Evolutionary conservation across 2,888 invertebrate species (phyloP), one percentile per base, ranked within the genome.

Genomic region (Corbicula japonica): DNA sequence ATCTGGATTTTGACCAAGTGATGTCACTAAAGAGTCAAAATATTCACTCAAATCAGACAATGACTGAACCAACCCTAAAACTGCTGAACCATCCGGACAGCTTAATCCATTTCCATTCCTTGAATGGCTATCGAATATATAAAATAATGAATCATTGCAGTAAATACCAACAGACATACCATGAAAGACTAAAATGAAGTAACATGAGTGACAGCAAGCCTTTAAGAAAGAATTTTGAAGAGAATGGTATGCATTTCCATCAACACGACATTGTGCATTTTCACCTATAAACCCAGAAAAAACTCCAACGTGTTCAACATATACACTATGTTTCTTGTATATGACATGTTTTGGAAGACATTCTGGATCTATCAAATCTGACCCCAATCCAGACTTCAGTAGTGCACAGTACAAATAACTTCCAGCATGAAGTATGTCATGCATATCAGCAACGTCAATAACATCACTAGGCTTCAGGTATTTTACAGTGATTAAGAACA

Each of bases 81-180:
- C 35, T 15, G 23, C 50, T 12, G 26, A 54, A 3, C 62, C 71
- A 38, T 50, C 30, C 23, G 71, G 21, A 28, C 50, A 52, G 21
- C 71, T 30, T 18, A 61, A 26, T 1, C 71, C 71, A 48, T 26
- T 1, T 5, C 28, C 12, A 52, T 61, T 48, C 23, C 71, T 30
- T 2, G 62, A 52, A 21, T 62, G 71, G 34, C 71, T 71, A 62
- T 71, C 71, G 52, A 62, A 71, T 12, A 70, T 30, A 58, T 60
- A 69, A 44, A n/a, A 68, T 12, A 3, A 28, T 23, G 0, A 18
- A 12, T 34, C 44, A 38, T 56, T 44, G 56, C 10, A 28, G n/a
- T 56, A 10, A 4, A 68, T 28, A 30, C 41, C 41, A 12, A 68
- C 1, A 3, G 68, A 26, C 8, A 56, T 12, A 1, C 68, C 68